Evolutionary conservation across 2,113 vertebrate genomes (phyloP).

Genomic region (Micronycteris hirsuta): DNA sequence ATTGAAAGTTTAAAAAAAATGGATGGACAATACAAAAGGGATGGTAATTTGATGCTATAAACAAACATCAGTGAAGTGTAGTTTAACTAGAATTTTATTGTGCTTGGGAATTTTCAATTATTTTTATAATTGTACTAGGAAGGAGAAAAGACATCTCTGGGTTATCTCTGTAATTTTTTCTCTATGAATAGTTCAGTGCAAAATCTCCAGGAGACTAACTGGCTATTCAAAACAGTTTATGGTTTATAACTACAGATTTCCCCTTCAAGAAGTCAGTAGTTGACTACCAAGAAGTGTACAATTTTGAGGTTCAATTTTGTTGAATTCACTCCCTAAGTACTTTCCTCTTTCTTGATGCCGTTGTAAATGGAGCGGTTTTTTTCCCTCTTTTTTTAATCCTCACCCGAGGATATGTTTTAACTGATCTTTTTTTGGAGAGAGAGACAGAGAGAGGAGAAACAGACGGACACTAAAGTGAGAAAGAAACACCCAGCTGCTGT

Average conservation of each 20-base stretch:
- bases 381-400: too few relatives aligned
- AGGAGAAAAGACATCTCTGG: neutral
- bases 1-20: conserved; percentile 13
- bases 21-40: neutral
- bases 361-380: too few relatives aligned
- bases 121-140: neutral
- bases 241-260: neutral
- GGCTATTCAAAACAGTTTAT: neutral
- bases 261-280: neutral
- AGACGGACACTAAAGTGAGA: neutral
- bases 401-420: too few relatives aligned
- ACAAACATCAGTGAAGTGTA: neutral
- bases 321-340: neutral
- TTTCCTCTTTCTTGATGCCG: neutral
- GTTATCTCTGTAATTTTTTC: neutral
- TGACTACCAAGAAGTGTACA: neutral
- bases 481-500: neutral
- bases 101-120: neutral
- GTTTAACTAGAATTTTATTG: neutral
- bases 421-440: too few relatives aligned
- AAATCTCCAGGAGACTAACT: neutral
- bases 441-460: neutral
- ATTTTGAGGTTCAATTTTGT: neutral
- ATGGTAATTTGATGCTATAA: neutral
- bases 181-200: neutral